phyloP scores from a whole-genome alignment of 2,797 vertebrate genomes.

The Remorina albescens region DNA sequence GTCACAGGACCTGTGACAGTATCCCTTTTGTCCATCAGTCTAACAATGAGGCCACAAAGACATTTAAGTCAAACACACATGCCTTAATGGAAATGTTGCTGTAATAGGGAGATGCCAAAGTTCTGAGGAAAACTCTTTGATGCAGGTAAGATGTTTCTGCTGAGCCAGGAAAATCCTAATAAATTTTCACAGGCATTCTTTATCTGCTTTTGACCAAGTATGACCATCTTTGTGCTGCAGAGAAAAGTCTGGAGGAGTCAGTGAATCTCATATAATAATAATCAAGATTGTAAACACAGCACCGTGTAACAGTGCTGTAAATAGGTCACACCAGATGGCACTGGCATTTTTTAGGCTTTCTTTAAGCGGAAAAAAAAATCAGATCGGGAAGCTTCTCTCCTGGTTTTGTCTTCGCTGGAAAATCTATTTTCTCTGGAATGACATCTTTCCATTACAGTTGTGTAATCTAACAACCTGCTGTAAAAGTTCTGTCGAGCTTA shows the following conservation, averaged over 20 bases:
- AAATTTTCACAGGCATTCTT: conserved; percentile 8
- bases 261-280: conserved; percentile 6
- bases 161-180: conserved; percentile 34
- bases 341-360: conserved; percentile 7
- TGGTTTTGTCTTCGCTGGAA: not conserved
- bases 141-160: conserved; percentile 17
- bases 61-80: conserved; percentile 16
- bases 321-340: conserved; percentile 33
- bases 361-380: not conserved
- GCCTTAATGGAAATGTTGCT: conserved; percentile 11
- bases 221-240: conserved; percentile 17
- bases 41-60: too few species aligned
- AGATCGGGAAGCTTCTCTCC: conserved; percentile 30
- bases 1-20: not conserved
- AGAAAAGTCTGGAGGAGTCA: not conserved
- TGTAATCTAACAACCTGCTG: conserved; percentile 10
- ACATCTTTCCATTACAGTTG: conserved; percentile 7
- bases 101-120: conserved; percentile 17
- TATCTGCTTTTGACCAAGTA: conserved; percentile 36
- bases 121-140: conserved; percentile 15
- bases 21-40: not conserved
- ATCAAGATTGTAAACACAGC: not conserved
- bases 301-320: conserved; percentile 12
- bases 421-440: not conserved
- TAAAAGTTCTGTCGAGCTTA: not conserved